Conservation (phyloP, 2,797 vertebrate genomes). For the Acipenser oxyrinchus region DNA sequence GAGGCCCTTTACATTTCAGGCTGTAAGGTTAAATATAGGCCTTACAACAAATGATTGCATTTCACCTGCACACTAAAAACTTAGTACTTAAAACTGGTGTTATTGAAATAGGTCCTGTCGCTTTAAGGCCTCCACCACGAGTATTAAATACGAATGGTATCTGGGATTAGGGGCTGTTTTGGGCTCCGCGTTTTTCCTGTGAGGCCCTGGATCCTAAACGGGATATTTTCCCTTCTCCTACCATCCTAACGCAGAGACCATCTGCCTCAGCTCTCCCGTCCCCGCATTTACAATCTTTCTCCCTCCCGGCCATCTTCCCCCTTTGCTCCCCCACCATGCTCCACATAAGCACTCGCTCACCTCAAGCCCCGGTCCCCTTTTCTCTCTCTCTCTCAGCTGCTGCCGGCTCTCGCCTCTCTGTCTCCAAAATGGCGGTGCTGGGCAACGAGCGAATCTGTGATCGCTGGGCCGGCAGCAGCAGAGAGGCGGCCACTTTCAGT, state of each 20-base stretch:
- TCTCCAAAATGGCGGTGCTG: conserved; percentile 92
- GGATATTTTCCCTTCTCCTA: conserved; percentile 38
- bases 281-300: conserved; percentile 63
- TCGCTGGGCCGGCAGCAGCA: conserved; percentile 88
- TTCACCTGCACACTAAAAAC: conserved; percentile 9
- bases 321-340: conserved; percentile 63
- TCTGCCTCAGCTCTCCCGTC: conserved; percentile 43
- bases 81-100: conserved; percentile 34
- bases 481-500: conserved; percentile 92
- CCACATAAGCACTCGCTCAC: conserved; percentile 60
- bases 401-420: conserved; percentile 67
- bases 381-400: conserved; percentile 58
- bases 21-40: conserved; percentile 10
- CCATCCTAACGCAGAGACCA: conserved; percentile 31
- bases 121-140: conserved; percentile 65
- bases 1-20: neutral
- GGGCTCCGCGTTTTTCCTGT: conserved; percentile 15
- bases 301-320: conserved; percentile 71
- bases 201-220: conserved; percentile 37
- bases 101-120: conserved; percentile 57
- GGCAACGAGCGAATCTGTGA: conserved; percentile 75
- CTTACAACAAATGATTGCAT: conserved; percentile 5
- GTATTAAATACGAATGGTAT: conserved; percentile 21
- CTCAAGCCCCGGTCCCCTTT: conserved; percentile 63
- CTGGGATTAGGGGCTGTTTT: neutral